Conservation (phyloP, 2,888 invertebrate species). For the Adela reaumurella region DNA sequence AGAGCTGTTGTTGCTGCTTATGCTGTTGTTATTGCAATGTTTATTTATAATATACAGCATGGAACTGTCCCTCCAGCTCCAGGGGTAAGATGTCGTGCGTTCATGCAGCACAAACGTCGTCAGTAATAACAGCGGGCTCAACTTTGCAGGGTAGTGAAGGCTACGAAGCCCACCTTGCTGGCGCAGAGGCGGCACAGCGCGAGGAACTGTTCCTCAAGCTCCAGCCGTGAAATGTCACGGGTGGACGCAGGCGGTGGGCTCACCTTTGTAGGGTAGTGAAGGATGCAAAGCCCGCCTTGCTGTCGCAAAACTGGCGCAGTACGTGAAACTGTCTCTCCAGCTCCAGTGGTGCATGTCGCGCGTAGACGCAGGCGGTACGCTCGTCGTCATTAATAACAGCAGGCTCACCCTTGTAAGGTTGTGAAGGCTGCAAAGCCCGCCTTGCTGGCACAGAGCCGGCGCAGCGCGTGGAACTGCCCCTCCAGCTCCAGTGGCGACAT, state of each 20-base stretch:
- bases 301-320: conserved; percentile 87
- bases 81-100: conserved; percentile 52
- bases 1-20: too few relatives aligned
- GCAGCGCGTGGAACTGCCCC: conserved; percentile 91
- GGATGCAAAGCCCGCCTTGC: conserved; percentile 96
- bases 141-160: conserved; percentile 87
- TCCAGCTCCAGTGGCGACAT: conserved; percentile 75
- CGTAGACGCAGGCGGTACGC: conserved; percentile 27
- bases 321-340: conserved; percentile 96
- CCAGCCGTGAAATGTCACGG: conserved; percentile 56
- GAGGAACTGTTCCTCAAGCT: conserved; percentile 93
- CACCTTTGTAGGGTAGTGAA: conserved; percentile 76
- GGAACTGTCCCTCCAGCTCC: conserved; percentile 92
- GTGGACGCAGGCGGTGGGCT: conserved; percentile 28
- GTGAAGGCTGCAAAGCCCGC: conserved; percentile 97
- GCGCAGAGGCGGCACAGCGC: conserved; percentile 90
- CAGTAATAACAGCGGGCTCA: conserved; percentile 82
- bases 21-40: too few relatives aligned
- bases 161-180: conserved; percentile 96
- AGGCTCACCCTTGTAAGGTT: conserved; percentile 70
- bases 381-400: conserved; percentile 52
- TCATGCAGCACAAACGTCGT: conserved; percentile 27
- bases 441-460: conserved; percentile 93
- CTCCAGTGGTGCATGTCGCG: conserved; percentile 60
- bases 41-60: too few relatives aligned